Evolutionary conservation across 1,140 invertebrate species (phyloP), one percentile per base, ranked within the genome.

Genomic region (Pseudomyrmex dendroicus): DNA sequence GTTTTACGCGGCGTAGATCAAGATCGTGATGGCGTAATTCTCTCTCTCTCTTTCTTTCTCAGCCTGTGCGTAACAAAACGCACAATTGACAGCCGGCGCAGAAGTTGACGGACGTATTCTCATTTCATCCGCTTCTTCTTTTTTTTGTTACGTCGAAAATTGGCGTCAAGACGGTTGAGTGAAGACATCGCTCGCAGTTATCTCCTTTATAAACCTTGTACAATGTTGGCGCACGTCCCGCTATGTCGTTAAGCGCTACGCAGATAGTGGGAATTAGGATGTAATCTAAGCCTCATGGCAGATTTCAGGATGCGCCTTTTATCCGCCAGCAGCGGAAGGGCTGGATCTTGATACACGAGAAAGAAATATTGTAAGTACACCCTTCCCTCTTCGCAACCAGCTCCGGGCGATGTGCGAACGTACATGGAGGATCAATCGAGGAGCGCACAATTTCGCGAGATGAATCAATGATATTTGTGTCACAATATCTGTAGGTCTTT

Each of bases 261-360:
- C 52, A 70, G 54, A 70, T 70, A 48, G 64, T 68, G 44, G 20
- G 50, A 70, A 80, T 80, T 80, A 70, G 66, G 46, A 80, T 70
- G 66, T 80, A 70, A 80, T 80, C 44, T 67, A 56, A 35, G 64
- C 62, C 59, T 70, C 50, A 80, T 70, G 59, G 50, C 66, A 52
- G 17, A 66, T 7, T 7, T 35, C 64, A 57, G 35, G 54, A 68
- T 70, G 44, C 50, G 57, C 50, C 44, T 48, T 64, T 70, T 35
- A 35, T 68, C 52, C 54, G 52, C 52, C 64, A 78, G 20, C 64
- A 50, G 54, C 66, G 20, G 44, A 57, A 50, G 50, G 15, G 20
- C 44, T 68, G n/a, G 63, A 59, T 80, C 64, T 70, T 80, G 54
- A 80, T 77, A n/a, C 9, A 50, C 46, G 20, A 59, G 17, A 44